Conservation (phyloP, 1,140 invertebrate species). For the Trichonephila clavipes region DNA sequence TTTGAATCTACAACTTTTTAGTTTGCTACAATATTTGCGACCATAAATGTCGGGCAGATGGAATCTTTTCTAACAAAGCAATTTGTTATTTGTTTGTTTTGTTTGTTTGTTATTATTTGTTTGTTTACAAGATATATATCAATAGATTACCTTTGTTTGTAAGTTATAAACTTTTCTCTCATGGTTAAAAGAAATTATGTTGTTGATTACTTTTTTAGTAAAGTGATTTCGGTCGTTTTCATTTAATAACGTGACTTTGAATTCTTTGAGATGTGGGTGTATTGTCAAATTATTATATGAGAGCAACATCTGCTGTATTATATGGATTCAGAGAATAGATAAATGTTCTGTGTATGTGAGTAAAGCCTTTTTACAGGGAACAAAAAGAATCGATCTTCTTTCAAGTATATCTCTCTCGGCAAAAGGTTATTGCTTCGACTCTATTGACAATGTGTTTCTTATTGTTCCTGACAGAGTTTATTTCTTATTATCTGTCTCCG, state of each 20-base stretch:
- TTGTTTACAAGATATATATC: no score
- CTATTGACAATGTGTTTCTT: background rate
- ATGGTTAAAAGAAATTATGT: no score
- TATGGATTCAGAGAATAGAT: background rate
- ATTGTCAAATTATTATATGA: background rate
- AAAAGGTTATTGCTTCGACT: background rate
- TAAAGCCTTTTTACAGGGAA: background rate
- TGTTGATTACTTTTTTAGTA: no score
- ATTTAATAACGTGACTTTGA: background rate
- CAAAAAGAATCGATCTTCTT: conserved; percentile 8
- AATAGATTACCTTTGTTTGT: no score
- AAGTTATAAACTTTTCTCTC: no score
- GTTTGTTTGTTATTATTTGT: no score
- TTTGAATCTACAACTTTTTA: no score
- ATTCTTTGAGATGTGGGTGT: background rate
- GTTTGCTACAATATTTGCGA: no score
- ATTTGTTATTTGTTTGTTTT: no score
- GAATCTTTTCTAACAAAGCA: no score
- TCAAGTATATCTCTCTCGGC: background rate
- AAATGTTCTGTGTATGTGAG: background rate
- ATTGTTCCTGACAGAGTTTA: conserved; percentile 11
- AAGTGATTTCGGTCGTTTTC: no score
- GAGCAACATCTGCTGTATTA: background rate
- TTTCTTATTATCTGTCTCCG: background rate
- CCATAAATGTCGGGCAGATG: no score